These are phyloP conservation scores for Zaprionus vittiger DNA, from an alignment of 1,140 invertebrate species.

Conservation along the genomic window DNA sequence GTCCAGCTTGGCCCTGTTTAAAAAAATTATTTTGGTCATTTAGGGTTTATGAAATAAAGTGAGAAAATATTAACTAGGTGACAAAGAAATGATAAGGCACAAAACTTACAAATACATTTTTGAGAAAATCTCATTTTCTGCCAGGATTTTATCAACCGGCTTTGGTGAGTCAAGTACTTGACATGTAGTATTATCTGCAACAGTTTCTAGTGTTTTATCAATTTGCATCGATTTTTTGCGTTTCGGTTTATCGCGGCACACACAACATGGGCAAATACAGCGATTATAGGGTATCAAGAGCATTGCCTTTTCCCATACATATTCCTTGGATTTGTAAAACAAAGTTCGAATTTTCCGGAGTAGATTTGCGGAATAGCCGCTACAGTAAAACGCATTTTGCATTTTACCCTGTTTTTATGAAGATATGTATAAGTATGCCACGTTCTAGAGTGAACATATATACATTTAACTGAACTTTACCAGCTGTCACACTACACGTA, in stretches of 20 bases:
- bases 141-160: slow-evolving; percentile 29
- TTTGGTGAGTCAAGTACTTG: slow-evolving; percentile 28
- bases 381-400: slow-evolving; percentile 58
- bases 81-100: not conserved
- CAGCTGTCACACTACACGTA: not conserved
- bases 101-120: slow-evolving; percentile 48
- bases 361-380: slow-evolving; percentile 39
- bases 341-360: slow-evolving; percentile 44
- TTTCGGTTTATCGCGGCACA: slow-evolving; percentile 6
- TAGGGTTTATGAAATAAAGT: not conserved
- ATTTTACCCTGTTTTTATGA: slow-evolving; percentile 31
- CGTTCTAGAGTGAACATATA: slow-evolving; percentile 35
- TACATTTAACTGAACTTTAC: slow-evolving; percentile 17
- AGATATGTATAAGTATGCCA: slow-evolving; percentile 42
- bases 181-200: slow-evolving; percentile 40
- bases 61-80: not conserved
- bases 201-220: slow-evolving; percentile 40
- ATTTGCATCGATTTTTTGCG: slow-evolving; percentile 67
- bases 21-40: not conserved
- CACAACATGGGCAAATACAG: slow-evolving; percentile 28
- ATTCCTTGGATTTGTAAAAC: slow-evolving; percentile 29
- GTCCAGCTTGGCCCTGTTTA: slow-evolving; percentile 6
- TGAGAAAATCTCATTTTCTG: not conserved
- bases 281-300: slow-evolving; percentile 20
- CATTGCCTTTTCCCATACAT: slow-evolving; percentile 41